Percentiles rank a stretch among this genome's conserved stretches.
Conservation (phyloP, 92 coral and sea anemone species). For the Paramuricea clavata region DNA sequence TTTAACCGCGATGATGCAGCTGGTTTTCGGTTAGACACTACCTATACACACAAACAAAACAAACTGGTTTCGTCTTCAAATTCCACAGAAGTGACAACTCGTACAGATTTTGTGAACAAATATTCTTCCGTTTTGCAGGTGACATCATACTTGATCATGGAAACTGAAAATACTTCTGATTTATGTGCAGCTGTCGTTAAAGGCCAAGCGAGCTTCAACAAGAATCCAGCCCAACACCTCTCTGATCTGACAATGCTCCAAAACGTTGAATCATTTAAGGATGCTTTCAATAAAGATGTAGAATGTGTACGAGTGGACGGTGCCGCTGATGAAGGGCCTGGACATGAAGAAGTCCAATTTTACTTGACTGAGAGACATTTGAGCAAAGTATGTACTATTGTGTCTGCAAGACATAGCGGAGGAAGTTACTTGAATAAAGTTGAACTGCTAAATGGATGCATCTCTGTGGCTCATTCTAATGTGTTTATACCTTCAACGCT, state of each 20-base stretch:
- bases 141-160: neutral
- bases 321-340: slow-evolving; percentile 51
- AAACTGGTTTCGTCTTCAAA: neutral
- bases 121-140: neutral
- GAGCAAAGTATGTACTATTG: neutral
- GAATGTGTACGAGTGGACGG: slow-evolving; percentile 54
- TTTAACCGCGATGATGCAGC: neutral
- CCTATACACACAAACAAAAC: neutral
- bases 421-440: slow-evolving; percentile 7
- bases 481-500: slow-evolving; percentile 15
- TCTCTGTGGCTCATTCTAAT: slow-evolving; percentile 2
- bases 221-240: slow-evolving; percentile 31
- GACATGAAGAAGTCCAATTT: slow-evolving; percentile 54
- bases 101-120: neutral
- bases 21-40: neutral
- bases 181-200: slow-evolving; percentile 23
- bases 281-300: neutral
- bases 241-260: slow-evolving; percentile 5
- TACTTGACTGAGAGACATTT: slow-evolving; percentile 30
- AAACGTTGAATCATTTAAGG: neutral
- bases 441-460: slow-evolving; percentile 27
- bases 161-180: neutral
- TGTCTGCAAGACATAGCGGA: slow-evolving; percentile 15
- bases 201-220: neutral
- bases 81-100: neutral